Evolutionary conservation across 2,797 vertebrate species (phyloP).

Genomic region (Acanthopagrus latus): DNA sequence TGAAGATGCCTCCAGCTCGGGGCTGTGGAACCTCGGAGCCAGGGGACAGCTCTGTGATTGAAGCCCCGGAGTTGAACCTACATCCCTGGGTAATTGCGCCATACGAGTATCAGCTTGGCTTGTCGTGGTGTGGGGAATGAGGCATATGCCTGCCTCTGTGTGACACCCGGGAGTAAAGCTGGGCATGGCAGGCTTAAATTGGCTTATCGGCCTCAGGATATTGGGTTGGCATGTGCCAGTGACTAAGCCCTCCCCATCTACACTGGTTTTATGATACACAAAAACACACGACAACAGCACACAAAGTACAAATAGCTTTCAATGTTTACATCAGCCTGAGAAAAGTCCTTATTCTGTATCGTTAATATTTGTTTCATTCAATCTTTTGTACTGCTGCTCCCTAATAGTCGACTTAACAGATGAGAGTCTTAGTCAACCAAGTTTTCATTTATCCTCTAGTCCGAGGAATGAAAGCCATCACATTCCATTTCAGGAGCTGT

Average conservation of each 20-base stretch:
- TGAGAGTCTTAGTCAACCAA: no score
- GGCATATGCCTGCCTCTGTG: constrained; percentile 50
- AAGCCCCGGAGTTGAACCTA: constrained; percentile 48
- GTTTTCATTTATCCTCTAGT: no score
- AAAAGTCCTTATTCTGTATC: neutral
- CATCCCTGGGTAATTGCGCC: constrained; percentile 58
- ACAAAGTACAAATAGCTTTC: constrained; percentile 18
- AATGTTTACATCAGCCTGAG: constrained; percentile 7
- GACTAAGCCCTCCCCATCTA: constrained; percentile 26
- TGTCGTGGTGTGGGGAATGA: constrained; percentile 30
- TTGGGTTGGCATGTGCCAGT: constrained; percentile 37
- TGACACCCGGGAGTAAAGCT: constrained; percentile 50
- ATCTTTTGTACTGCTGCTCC: neutral
- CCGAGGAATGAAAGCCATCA: no score
- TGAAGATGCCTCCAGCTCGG: constrained; percentile 59
- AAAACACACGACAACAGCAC: neutral
- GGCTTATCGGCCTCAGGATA: constrained; percentile 51
- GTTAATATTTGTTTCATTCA: constrained; percentile 5
- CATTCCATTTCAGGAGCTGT: no score
- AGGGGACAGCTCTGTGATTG: constrained; percentile 52
- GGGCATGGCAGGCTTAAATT: constrained; percentile 53
- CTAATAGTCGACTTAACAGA: no score
- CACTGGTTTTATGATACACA: constrained; percentile 18
- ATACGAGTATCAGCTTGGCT: constrained; percentile 46
- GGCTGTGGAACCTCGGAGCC: constrained; percentile 31